A percentile compares a stretch with the other conserved stretches of the same genome.
These are phyloP conservation scores for Pantherophis guttatus DNA, from an alignment of 2,113 vertebrate genomes.

Conservation along the genomic window DNA sequence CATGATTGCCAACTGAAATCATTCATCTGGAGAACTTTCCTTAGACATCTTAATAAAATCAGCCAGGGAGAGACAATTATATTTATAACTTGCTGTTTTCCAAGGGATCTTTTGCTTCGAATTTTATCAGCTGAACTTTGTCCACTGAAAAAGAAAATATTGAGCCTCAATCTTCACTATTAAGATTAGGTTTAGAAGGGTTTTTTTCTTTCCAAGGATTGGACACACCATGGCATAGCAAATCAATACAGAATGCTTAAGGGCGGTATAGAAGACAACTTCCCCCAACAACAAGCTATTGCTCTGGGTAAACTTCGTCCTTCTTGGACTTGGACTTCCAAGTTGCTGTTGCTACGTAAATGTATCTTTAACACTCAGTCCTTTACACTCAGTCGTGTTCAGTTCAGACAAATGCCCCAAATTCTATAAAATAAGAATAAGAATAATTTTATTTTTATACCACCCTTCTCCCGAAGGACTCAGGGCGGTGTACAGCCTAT, in stretches of 20 bases:
- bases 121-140: not conserved
- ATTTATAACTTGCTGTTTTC: not conserved
- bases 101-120: not conserved
- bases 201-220: not conserved
- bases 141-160: not conserved
- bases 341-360: not conserved
- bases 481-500: no score
- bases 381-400: not conserved
- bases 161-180: not conserved
- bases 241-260: not conserved
- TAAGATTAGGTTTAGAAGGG: not conserved
- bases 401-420: not conserved
- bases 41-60: not conserved
- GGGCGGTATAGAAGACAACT: not conserved
- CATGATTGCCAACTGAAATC: not conserved
- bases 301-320: not conserved
- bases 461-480: no score
- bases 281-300: not conserved
- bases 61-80: not conserved
- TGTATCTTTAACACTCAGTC: not conserved
- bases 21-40: not conserved
- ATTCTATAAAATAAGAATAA: not conserved
- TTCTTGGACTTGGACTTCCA: not conserved
- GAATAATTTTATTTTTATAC: no score
- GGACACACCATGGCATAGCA: not conserved